Conservation (phyloP, 2,888 invertebrate species). For the Rhogogaster chlorosoma region DNA sequence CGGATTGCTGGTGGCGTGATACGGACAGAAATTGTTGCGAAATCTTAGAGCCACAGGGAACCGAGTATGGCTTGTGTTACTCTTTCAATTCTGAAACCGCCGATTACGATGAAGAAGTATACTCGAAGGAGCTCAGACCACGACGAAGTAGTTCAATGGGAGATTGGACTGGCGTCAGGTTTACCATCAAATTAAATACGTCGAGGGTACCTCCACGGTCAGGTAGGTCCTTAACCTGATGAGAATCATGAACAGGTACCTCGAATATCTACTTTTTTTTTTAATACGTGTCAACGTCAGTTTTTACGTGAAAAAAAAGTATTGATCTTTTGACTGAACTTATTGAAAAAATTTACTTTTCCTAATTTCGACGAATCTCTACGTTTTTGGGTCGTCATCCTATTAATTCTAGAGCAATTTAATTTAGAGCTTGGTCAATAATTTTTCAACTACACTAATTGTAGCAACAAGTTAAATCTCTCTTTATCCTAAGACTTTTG, state of each 20-base stretch:
- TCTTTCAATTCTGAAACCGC: conserved; percentile 77
- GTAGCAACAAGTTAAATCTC: no score
- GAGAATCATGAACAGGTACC: conserved; percentile 47
- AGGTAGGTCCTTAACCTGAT: conserved; percentile 59
- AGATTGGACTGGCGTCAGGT: conserved; percentile 68
- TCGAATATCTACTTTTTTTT: background rate
- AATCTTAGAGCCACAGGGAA: conserved; percentile 76
- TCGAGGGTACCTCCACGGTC: conserved; percentile 63
- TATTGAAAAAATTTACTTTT: no score
- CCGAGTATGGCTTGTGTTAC: conserved; percentile 78
- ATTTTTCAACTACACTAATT: no score
- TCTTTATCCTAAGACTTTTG: no score
- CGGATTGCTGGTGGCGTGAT: conserved; percentile 76
- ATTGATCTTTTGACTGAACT: no score
- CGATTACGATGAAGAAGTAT: conserved; percentile 58
- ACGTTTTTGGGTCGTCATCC: no score
- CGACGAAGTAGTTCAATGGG: conserved; percentile 65
- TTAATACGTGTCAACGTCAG: background rate
- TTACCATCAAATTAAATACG: conserved; percentile 62
- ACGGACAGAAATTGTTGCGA: conserved; percentile 76
- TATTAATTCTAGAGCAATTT: no score
- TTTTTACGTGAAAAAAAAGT: background rate
- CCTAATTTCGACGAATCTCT: no score
- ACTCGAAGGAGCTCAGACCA: conserved; percentile 60
- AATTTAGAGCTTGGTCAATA: no score